Evolutionary conservation across 2,113 vertebrate species (phyloP).

Genomic region (Mustelus asterias): DNA sequence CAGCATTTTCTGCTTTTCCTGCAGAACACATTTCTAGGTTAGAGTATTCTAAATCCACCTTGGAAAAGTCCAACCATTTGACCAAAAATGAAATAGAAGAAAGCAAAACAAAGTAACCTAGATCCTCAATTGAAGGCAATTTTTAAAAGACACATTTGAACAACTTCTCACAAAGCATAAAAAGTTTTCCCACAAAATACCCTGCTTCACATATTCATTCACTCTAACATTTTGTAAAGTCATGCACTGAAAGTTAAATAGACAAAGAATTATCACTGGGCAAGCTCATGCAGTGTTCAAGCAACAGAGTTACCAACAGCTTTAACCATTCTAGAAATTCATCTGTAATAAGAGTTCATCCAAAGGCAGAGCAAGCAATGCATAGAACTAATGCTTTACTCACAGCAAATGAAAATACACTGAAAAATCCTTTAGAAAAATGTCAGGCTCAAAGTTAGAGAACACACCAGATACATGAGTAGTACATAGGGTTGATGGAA

Average conservation of each 20-base stretch:
- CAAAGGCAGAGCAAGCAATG: not conserved
- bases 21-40: not conserved
- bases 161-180: not conserved
- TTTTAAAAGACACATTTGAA: not conserved
- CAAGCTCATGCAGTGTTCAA: slow-evolving; percentile 36
- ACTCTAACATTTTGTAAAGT: not conserved
- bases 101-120: slow-evolving; percentile 13
- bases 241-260: slow-evolving; percentile 10
- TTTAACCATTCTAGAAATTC: not conserved
- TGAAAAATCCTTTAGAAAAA: slow-evolving; percentile 19
- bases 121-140: not conserved
- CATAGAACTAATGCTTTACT: slow-evolving; percentile 16
- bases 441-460: not conserved
- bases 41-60: not conserved
- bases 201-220: not conserved
- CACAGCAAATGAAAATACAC: slow-evolving; percentile 13
- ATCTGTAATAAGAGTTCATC: slow-evolving; percentile 18
- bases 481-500: not conserved
- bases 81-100: not conserved
- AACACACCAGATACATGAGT: not conserved
- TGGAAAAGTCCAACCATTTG: not conserved
- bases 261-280: not conserved
- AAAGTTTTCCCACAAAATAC: not conserved
- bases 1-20: not conserved
- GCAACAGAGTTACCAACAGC: slow-evolving; percentile 3